Conservation (phyloP, 2,888 invertebrate species). For the Lampropteryx suffumata region DNA sequence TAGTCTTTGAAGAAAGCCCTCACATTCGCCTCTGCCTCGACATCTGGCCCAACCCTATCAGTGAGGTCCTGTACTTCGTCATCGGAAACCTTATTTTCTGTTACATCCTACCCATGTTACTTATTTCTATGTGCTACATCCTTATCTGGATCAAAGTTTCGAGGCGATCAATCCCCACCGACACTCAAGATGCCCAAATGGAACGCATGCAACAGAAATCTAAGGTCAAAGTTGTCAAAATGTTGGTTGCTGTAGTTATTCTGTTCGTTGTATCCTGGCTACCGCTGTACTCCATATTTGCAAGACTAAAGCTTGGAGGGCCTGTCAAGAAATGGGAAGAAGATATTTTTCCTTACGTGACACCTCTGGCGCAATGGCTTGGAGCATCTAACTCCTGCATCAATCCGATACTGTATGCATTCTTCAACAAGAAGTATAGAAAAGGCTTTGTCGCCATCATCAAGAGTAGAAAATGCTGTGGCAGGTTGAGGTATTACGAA, state of each 20-base stretch:
- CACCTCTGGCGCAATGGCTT: conserved; percentile 95
- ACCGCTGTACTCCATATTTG: conserved; percentile 94
- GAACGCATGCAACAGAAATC: conserved; percentile 96
- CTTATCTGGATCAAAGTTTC: conserved; percentile 96
- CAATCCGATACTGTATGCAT: conserved; percentile 96
- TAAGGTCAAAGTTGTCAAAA: conserved; percentile 96
- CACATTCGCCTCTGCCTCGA: conserved; percentile 90
- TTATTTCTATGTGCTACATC: conserved; percentile 95
- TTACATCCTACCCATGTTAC: conserved; percentile 94
- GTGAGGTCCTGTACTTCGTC: conserved; percentile 93
- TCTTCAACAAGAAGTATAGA: conserved; percentile 96
- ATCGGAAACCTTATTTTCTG: conserved; percentile 94
- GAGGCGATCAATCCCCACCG: conserved; percentile 93
- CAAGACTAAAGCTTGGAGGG: conserved; percentile 92
- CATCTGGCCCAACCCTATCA: conserved; percentile 92
- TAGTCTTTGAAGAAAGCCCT: conserved; percentile 88
- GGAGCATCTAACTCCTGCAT: conserved; percentile 97
- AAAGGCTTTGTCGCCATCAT: conserved; percentile 94
- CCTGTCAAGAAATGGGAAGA: conserved; percentile 90
- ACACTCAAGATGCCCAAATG: conserved; percentile 95
- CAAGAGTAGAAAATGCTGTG: conserved; percentile 93
- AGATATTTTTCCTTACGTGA: conserved; percentile 89
- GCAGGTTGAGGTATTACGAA: conserved; percentile 92
- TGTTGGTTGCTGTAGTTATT: conserved; percentile 96
- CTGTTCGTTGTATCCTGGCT: conserved; percentile 97